Evolutionary conservation across 23 tunicate species (phyloP), one percentile per base, ranked within the genome.

Genomic region (Diplosoma virens): DNA sequence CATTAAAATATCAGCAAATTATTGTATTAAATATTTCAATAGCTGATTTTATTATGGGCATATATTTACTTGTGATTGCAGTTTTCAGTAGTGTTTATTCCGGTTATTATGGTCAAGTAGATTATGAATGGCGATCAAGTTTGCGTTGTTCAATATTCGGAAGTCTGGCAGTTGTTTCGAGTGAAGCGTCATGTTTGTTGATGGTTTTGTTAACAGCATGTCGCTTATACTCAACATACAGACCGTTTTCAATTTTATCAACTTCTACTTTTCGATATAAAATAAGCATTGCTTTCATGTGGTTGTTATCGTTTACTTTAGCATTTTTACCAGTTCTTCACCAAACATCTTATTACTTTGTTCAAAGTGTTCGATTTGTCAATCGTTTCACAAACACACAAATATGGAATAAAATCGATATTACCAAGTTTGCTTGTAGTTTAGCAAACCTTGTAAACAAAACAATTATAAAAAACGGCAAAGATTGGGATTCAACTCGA

Each of bases 151-250:
- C 30, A 18, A 34, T 25, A 33, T 17, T 73, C 17, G 95, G 95
- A 6, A 73, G 59, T 6, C 66, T 76, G 29, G 67, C 87, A 2
- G 46, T 76, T 18, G 56, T 87, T 46, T 75, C 95, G 18, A 77
- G 87, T 30, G 87, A 87, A 47, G 64, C 95, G 14, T 87, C 95
- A 1, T 76, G 82, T 29, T 81, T 81, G 58, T 76, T 81, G 18
- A 68, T 68, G 75, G 30, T 34, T 29, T 27, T 35, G 28, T 61
- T 61, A 22, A n/a, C n/a, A n/a, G n/a, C n/a, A n/a, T n/a, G n/a
- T n/a, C n/a, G n/a, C n/a, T n/a, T n/a, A n/a, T n/a, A n/a, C n/a
- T n/a, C n/a, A n/a, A n/a, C n/a, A n/a, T n/a, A n/a, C n/a, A n/a
- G n/a, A n/a, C n/a, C n/a, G n/a, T n/a, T n/a, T n/a, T n/a, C n/a